phyloP scores from a whole-genome alignment of 1,140 invertebrate genomes.

The Zelostemma sp. region DNA sequence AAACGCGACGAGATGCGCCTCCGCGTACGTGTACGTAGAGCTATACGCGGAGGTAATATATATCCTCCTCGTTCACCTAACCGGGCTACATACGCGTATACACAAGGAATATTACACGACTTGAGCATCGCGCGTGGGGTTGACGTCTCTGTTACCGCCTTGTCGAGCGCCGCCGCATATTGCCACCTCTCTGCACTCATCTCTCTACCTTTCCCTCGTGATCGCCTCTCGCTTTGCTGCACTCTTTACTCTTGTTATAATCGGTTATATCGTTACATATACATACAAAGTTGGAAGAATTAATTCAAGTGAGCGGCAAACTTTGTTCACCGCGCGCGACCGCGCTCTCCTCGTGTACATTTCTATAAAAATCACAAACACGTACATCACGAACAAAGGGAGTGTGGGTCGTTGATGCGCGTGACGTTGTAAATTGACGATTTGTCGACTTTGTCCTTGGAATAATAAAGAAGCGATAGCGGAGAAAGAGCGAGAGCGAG shows the following conservation, averaged over 20 bases:
- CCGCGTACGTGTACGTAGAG: slow-evolving; percentile 24
- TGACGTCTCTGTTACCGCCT: slow-evolving; percentile 47
- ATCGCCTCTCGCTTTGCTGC: too few relatives aligned
- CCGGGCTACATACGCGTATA: slow-evolving; percentile 21
- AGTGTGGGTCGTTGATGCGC: neutral
- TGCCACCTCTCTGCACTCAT: too few relatives aligned
- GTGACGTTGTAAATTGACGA: slow-evolving; percentile 32
- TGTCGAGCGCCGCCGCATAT: slow-evolving; percentile 16
- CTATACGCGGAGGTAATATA: slow-evolving; percentile 15
- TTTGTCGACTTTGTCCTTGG: slow-evolving; percentile 49
- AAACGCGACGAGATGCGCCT: slow-evolving; percentile 47
- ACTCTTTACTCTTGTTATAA: too few relatives aligned
- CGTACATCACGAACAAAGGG: too few relatives aligned
- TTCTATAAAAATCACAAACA: too few relatives aligned
- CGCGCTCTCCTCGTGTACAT: too few relatives aligned
- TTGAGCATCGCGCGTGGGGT: slow-evolving; percentile 33
- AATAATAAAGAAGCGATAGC: slow-evolving; percentile 46
- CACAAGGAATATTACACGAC: slow-evolving; percentile 39
- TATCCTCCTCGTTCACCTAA: slow-evolving; percentile 29
- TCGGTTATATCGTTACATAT: too few relatives aligned
- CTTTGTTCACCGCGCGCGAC: too few relatives aligned
- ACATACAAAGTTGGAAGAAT: too few relatives aligned
- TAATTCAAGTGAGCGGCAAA: too few relatives aligned
- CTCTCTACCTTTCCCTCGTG: too few relatives aligned
- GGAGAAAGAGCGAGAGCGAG: slow-evolving; percentile 32